Base-by-base conservation (phyloP, 2,888 invertebrate genomes). In the Chrysodeixis includens region DNA sequence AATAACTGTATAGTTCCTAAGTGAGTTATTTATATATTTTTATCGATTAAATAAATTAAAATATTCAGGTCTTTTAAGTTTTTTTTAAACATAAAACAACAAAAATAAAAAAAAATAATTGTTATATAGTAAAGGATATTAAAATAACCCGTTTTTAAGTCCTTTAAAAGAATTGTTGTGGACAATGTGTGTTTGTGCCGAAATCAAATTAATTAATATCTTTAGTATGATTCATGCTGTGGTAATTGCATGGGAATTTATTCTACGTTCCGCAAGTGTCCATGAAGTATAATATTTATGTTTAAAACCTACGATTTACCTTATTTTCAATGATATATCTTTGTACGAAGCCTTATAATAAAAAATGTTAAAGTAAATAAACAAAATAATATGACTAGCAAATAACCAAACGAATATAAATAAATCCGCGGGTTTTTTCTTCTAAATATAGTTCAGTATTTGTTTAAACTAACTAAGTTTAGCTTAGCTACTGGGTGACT, bases 21-120 rank as follows among this genome's bases (percentile, higher is more conserved):
- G 46, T 46, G 46, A 9, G 5, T 18, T 16, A 18, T 46, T 9
- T 8, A 16, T 2, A 1, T 1, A 46, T 44, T 56, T 58, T 49
- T 8, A 12, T 12, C 30, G 18, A 46, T 61, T 66, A 35, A 73
- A 30, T 60, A 58, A 26, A 74, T 62, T 69, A n/a, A 35, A 49
- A 52, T 44, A 62, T 55, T 66, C 8, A 8, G 54, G 55, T 54
- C 52, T 5, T 52, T 26, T 30, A 56, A 62, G 65, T 60, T 54
- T 44, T 69, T 40, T 12, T 22, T 26, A 26, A 26, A 26, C 26
- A 26, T 26, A 26, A 26, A 26, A 26, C 26, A 26, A 6, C 26
- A 26, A 6, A 26, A 18, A 18, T 9, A 9, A 46, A 8, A 18
- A 46, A 8, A 18, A 16, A 16, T 16, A 44, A 6, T n/a, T 44